These are phyloP conservation scores for Epicampocera succincta DNA, from an alignment of 2,888 invertebrate species.

Conservation along the genomic window DNA sequence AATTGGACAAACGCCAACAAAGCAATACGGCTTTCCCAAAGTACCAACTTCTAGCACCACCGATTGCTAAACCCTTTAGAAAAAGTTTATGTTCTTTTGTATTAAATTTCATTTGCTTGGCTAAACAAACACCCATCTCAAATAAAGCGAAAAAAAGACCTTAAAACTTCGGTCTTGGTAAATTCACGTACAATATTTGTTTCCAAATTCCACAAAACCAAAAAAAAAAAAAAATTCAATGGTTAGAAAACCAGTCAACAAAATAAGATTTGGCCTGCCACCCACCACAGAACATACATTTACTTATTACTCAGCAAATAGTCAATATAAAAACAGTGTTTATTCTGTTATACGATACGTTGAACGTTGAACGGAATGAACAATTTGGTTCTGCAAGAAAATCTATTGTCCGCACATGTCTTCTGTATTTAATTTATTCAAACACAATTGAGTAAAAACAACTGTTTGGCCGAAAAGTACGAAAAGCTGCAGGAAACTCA, in stretches of 20 bases:
- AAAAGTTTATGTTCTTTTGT: too few relatives aligned
- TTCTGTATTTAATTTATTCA: slow-evolving; percentile 60
- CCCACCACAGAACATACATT: not conserved
- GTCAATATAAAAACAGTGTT: not conserved
- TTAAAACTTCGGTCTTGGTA: slow-evolving; percentile 32
- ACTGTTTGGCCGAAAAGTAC: not conserved
- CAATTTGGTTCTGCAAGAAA: slow-evolving; percentile 18
- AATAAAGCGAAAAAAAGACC: slow-evolving; percentile 29
- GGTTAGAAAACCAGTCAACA: slow-evolving; percentile 17
- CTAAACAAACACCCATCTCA: slow-evolving; percentile 50
- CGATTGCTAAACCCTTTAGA: too few relatives aligned
- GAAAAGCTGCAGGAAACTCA: slow-evolving; percentile 1
- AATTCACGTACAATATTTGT: slow-evolving; percentile 49
- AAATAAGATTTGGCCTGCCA: slow-evolving; percentile 21
- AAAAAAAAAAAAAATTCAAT: slow-evolving; percentile 36
- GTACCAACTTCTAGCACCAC: too few relatives aligned
- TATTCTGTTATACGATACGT: not conserved
- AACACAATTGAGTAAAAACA: slow-evolving; percentile 15
- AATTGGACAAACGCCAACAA: too few relatives aligned
- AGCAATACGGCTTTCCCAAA: too few relatives aligned
- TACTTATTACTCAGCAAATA: slow-evolving; percentile 15
- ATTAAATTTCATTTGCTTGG: slow-evolving; percentile 1
- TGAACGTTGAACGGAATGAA: not conserved
- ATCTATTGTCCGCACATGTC: slow-evolving; percentile 38
- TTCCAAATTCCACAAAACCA: slow-evolving; percentile 51